Evolutionary conservation across 1,140 invertebrate genomes (phyloP).

Genomic region (Harlomillsia oculata): DNA sequence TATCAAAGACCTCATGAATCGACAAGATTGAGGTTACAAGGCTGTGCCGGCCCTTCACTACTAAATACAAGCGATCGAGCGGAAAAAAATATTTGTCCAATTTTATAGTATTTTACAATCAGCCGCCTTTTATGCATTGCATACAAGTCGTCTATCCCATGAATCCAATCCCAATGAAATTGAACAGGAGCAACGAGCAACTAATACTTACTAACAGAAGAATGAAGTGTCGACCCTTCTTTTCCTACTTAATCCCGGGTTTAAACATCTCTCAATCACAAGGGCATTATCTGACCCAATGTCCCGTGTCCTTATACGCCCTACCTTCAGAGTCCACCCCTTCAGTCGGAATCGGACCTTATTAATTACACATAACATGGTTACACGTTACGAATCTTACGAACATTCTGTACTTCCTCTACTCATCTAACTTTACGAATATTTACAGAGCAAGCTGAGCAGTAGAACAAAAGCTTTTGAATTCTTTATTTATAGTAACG

Average conservation of each 20-base stretch:
- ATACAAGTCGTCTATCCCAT: neutral
- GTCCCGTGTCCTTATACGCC: too few relatives aligned
- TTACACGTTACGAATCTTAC: too few relatives aligned
- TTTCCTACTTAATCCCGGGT: conserved; percentile 5
- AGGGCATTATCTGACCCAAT: conserved; percentile 4
- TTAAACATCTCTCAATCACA: conserved; percentile 1
- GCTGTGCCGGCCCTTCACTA: neutral
- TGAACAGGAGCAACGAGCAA: neutral
- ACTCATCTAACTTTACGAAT: too few relatives aligned
- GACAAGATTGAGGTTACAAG: neutral
- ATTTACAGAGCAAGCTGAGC: too few relatives aligned
- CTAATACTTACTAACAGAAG: neutral
- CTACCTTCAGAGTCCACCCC: too few relatives aligned
- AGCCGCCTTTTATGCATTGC: neutral
- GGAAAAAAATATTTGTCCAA: conserved; percentile 23
- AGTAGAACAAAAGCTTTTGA: too few relatives aligned
- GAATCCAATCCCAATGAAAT: too few relatives aligned
- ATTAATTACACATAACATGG: too few relatives aligned
- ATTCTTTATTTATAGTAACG: too few relatives aligned
- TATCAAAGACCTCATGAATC: neutral
- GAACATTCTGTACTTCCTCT: too few relatives aligned
- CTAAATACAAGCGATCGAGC: conserved; percentile 20
- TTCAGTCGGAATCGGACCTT: too few relatives aligned
- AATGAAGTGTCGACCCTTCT: conserved; percentile 5
- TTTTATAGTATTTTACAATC: conserved; percentile 12